These are phyloP conservation scores for Zeus faber DNA, from an alignment of 2,113 vertebrate genomes.

Conservation along the genomic window DNA sequence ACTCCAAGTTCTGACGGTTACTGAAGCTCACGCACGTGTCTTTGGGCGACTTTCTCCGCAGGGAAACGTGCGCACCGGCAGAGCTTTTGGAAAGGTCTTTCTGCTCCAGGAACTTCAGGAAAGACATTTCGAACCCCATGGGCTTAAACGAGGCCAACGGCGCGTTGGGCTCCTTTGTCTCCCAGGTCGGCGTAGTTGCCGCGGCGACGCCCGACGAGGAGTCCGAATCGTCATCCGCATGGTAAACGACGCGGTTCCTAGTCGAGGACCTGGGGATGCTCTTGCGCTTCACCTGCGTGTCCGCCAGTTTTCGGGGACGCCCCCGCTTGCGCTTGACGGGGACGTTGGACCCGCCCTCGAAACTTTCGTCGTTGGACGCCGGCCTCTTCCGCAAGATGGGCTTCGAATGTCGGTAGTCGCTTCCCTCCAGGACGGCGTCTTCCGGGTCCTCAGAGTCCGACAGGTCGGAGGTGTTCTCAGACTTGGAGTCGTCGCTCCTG, in stretches of 20 bases:
- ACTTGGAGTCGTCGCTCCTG: constrained; percentile 74
- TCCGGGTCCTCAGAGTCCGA: constrained; percentile 53
- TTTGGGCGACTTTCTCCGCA: too few relatives aligned
- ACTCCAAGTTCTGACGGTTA: constrained; percentile 82
- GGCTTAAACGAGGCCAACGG: constrained; percentile 91
- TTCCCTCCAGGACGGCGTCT: constrained; percentile 60
- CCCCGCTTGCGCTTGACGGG: constrained; percentile 81
- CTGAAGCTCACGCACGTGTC: constrained; percentile 82
- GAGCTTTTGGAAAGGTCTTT: too few relatives aligned
- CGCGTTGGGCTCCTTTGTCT: constrained; percentile 74
- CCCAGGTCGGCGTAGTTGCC: constrained; percentile 62
- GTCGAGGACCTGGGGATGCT: constrained; percentile 51
- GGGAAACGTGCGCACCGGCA: constrained; percentile 26
- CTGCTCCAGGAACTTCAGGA: constrained; percentile 93
- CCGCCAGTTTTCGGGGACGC: constrained; percentile 70
- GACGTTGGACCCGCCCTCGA: constrained; percentile 35
- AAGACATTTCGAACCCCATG: constrained; percentile 96
- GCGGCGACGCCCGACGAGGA: constrained; percentile 67
- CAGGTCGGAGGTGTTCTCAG: constrained; percentile 63
- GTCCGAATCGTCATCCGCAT: constrained; percentile 70
- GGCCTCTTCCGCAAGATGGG: constrained; percentile 57
- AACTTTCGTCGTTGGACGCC: constrained; percentile 53
- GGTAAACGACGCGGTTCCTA: constrained; percentile 42
- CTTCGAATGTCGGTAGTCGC: constrained; percentile 59
- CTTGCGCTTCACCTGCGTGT: constrained; percentile 48